phyloP scores from a whole-genome alignment of 2,888 invertebrate species.

The Allacma fusca region DNA sequence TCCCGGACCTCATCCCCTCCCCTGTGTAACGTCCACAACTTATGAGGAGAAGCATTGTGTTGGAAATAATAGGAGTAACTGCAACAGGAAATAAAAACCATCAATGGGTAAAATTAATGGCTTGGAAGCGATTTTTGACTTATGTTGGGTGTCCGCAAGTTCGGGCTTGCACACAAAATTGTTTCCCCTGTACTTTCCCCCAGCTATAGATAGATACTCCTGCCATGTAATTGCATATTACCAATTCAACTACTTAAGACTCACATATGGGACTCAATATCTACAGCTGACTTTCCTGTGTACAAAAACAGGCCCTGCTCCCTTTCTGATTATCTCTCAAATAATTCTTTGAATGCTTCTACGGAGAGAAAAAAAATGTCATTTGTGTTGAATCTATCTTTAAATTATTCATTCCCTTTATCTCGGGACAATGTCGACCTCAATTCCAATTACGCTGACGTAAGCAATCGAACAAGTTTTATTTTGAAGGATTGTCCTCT shows the following conservation, averaged over 20 bases:
- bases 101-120: conserved; percentile 57
- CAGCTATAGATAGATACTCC: too few relatives aligned
- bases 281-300: too few relatives aligned
- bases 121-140: conserved; percentile 61
- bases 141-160: conserved; percentile 46
- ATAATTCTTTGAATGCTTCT: too few relatives aligned
- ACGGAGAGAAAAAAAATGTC: not conserved
- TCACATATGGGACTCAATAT: too few relatives aligned
- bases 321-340: too few relatives aligned
- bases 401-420: not conserved
- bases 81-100: conserved; percentile 57
- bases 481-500: too few relatives aligned
- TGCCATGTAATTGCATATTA: too few relatives aligned
- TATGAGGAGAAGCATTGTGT: conserved; percentile 27
- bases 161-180: conserved; percentile 8
- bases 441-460: conserved; percentile 4
- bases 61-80: conserved; percentile 39
- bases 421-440: not conserved
- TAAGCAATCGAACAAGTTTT: not conserved
- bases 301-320: too few relatives aligned
- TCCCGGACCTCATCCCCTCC: too few relatives aligned
- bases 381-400: not conserved
- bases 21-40: too few relatives aligned
- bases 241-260: too few relatives aligned
- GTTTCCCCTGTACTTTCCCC: not conserved